These are phyloP conservation scores for Typhlomys cinereus DNA, from an alignment of 2,113 vertebrate species.

Conservation along the genomic window DNA sequence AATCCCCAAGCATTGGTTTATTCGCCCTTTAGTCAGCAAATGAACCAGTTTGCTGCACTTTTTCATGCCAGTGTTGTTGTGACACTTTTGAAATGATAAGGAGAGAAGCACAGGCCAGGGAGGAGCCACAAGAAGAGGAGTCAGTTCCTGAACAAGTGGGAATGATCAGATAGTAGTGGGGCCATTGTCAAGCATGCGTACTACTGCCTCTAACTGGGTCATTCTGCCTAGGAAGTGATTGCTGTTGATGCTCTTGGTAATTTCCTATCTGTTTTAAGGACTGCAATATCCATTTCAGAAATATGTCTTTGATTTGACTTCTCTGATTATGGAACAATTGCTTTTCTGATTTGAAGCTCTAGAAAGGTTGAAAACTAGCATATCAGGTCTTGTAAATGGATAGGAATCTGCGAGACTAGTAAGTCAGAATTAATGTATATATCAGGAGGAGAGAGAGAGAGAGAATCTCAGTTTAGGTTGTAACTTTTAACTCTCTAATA, in stretches of 20 bases:
- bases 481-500: constrained; percentile 18
- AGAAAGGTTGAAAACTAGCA: neutral
- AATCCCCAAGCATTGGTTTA: constrained; percentile 6
- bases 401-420: neutral
- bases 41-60: neutral
- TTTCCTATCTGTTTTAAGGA: constrained; percentile 66
- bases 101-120: neutral
- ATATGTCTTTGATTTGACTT: constrained; percentile 15
- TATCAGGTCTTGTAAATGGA: neutral
- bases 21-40: constrained; percentile 1
- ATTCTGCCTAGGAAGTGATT: constrained; percentile 64
- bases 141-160: neutral
- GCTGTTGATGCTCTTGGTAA: constrained; percentile 70
- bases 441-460: neutral
- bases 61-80: constrained; percentile 18
- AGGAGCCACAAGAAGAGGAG: neutral
- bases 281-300: constrained; percentile 69
- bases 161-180: constrained; percentile 29
- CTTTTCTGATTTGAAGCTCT: constrained; percentile 58
- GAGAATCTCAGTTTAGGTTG: neutral
- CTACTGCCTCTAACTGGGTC: constrained; percentile 59
- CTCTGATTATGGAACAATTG: constrained; percentile 63
- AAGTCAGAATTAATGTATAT: neutral
- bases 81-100: neutral
- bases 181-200: constrained; percentile 51